phyloP scores from a whole-genome alignment of 2,888 invertebrate genomes.

The Vandiemenella viatica region DNA sequence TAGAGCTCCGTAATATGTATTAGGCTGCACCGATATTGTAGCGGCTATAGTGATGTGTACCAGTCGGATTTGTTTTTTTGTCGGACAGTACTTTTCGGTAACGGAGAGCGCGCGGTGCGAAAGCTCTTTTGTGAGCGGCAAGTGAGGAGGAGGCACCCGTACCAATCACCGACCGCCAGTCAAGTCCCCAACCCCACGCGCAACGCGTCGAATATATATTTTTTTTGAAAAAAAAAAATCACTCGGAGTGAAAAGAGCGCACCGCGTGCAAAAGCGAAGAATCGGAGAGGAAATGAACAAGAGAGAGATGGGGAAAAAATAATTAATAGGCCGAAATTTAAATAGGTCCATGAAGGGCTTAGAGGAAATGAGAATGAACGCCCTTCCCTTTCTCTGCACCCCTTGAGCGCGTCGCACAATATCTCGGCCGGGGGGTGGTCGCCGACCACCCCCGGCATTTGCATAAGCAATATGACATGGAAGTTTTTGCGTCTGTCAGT shows the following conservation, averaged over 20 bases:
- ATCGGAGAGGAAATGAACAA: background rate
- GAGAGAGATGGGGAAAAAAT: conserved; percentile 7
- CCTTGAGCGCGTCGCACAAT: background rate
- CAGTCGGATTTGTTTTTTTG: too few relatives aligned
- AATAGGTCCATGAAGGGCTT: conserved; percentile 8
- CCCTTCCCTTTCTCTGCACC: background rate
- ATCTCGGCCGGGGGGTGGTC: background rate
- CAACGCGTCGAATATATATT: too few relatives aligned
- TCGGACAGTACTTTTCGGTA: too few relatives aligned
- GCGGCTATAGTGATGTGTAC: too few relatives aligned
- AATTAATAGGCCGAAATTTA: conserved; percentile 12
- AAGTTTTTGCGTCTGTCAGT: background rate
- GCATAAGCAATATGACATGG: conserved; percentile 13
- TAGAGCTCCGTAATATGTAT: too few relatives aligned
- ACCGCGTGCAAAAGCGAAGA: background rate
- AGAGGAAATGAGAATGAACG: conserved; percentile 9
- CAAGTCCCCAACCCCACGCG: too few relatives aligned
- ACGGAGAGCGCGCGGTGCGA: too few relatives aligned
- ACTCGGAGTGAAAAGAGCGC: background rate
- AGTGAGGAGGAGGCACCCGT: too few relatives aligned
- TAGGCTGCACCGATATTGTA: too few relatives aligned
- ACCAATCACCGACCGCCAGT: too few relatives aligned
- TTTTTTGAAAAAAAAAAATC: background rate
- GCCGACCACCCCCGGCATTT: conserved; percentile 6
- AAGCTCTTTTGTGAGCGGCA: too few relatives aligned